A percentile compares a stretch with the other conserved stretches of the same genome.
These are phyloP conservation scores for Plestiodon gilberti DNA, from an alignment of 2,113 vertebrate genomes.

Conservation along the genomic window DNA sequence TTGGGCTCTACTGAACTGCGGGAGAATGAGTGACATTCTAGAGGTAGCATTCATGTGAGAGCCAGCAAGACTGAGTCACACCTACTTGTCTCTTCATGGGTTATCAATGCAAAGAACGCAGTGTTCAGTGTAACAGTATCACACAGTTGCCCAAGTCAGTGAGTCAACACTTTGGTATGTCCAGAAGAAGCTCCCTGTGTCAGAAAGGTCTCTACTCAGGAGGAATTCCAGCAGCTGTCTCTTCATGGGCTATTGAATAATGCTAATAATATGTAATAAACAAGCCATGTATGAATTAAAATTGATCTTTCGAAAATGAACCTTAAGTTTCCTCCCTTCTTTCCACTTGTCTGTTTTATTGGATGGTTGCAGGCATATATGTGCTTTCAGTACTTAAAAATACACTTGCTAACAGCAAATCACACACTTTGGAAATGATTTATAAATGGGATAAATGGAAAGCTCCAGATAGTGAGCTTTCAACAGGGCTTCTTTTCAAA, in stretches of 20 bases:
- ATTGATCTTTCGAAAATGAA: background rate
- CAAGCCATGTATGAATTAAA: background rate
- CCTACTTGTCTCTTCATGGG: constrained; percentile 27
- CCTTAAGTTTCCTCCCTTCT: constrained; percentile 12
- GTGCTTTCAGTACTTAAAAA: background rate
- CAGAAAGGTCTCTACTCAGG: background rate
- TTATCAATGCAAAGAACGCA: background rate
- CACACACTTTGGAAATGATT: background rate
- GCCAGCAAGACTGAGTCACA: constrained; percentile 21
- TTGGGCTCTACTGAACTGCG: background rate
- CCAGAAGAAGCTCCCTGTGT: constrained; percentile 31
- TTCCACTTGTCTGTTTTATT: background rate
- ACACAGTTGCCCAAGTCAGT: constrained; percentile 19
- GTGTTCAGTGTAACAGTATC: constrained; percentile 12
- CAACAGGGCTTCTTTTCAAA: background rate
- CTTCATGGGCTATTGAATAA: constrained; percentile 21
- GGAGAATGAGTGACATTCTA: background rate
- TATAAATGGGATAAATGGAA: background rate
- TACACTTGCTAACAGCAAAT: background rate
- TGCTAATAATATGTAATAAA: constrained; percentile 12
- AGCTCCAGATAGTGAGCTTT: background rate
- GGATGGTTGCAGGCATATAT: background rate
- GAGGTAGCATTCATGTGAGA: background rate
- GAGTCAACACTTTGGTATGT: constrained; percentile 33
- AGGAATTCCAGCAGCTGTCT: background rate